Evolutionary conservation across 2,888 invertebrate genomes (phyloP).

Genomic region (Sinohyriopsis cumingii): DNA sequence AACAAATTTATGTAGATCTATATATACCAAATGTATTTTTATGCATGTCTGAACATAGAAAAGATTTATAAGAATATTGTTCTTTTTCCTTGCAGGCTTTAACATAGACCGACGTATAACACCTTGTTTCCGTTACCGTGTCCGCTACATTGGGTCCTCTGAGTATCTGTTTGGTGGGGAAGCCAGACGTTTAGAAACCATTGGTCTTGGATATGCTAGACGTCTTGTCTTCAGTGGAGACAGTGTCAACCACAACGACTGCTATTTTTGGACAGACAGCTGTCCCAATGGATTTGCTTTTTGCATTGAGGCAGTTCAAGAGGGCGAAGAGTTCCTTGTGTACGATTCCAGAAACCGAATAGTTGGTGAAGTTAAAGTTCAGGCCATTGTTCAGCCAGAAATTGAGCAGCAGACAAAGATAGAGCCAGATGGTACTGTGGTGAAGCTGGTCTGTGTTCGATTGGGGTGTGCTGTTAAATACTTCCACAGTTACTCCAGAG

Average conservation of each 20-base stretch:
- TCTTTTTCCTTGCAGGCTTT: slow-evolving; percentile 74
- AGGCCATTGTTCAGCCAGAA: slow-evolving; percentile 40
- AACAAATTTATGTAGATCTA: no score
- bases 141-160: slow-evolving; percentile 76
- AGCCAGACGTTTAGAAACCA: slow-evolving; percentile 79
- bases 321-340: slow-evolving; percentile 84
- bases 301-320: slow-evolving; percentile 75
- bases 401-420: slow-evolving; percentile 37
- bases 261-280: slow-evolving; percentile 87
- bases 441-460: slow-evolving; percentile 45
- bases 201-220: slow-evolving; percentile 84
- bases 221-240: slow-evolving; percentile 82
- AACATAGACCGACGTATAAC: slow-evolving; percentile 82
- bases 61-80: no score
- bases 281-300: slow-evolving; percentile 83
- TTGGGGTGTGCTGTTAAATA: slow-evolving; percentile 48
- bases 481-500: slow-evolving; percentile 34
- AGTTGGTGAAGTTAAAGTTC: slow-evolving; percentile 45
- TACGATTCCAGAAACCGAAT: slow-evolving; percentile 61
- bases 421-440: slow-evolving; percentile 26
- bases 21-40: no score
- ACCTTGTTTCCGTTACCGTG: slow-evolving; percentile 83
- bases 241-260: slow-evolving; percentile 76
- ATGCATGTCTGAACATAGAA: no score
- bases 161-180: slow-evolving; percentile 80